phyloP scores from a whole-genome alignment of 2,888 invertebrate genomes.

The Hetaerina titia region DNA sequence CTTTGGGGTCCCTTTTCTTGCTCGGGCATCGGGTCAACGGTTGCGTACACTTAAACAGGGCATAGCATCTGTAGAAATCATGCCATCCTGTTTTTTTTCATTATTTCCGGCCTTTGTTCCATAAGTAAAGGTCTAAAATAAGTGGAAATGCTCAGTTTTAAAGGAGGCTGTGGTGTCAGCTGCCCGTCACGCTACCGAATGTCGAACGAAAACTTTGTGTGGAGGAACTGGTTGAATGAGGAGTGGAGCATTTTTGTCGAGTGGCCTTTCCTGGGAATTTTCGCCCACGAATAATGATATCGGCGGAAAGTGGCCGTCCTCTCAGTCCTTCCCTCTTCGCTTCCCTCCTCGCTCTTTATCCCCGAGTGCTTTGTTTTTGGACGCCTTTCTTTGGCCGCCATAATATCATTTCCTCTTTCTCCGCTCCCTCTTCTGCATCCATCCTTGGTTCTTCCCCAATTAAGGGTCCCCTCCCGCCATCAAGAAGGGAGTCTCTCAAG shows the following conservation, averaged over 20 bases:
- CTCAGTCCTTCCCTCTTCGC: background rate
- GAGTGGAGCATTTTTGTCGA: background rate
- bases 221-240: background rate
- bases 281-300: conserved; percentile 6
- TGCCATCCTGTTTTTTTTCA: too few relatives aligned
- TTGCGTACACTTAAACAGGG: too few relatives aligned
- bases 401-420: conserved; percentile 2
- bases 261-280: background rate
- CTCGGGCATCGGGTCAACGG: too few relatives aligned
- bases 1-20: too few relatives aligned
- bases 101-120: too few relatives aligned
- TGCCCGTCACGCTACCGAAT: too few relatives aligned
- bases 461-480: background rate
- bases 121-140: too few relatives aligned
- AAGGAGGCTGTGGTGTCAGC: too few relatives aligned
- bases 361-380: background rate
- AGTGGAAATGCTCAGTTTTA: too few relatives aligned
- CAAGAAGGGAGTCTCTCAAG: background rate
- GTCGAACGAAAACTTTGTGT: too few relatives aligned
- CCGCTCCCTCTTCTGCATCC: background rate
- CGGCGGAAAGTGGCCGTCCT: background rate
- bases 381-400: background rate
- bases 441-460: background rate
- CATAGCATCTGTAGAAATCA: too few relatives aligned
- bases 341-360: background rate